These are phyloP conservation scores for Oxytorus armatus DNA, from an alignment of 2,888 invertebrate species.

Conservation along the genomic window DNA sequence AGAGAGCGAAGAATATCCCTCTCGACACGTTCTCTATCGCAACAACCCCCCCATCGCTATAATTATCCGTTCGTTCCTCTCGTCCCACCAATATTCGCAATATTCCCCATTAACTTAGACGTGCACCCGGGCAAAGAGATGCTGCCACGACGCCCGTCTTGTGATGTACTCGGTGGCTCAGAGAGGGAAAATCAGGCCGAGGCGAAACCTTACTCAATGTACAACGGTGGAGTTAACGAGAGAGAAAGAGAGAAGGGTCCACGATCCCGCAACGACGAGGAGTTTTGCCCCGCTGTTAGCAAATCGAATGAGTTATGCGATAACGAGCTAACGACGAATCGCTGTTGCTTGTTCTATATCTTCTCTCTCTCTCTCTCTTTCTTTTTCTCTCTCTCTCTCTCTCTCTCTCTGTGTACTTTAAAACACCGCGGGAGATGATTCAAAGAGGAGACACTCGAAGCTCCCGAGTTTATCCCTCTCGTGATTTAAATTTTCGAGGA, in stretches of 20 bases:
- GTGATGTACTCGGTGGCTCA: neutral
- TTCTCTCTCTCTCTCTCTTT: constrained; percentile 30
- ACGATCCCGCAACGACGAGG: constrained; percentile 59
- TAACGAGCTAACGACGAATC: constrained; percentile 77
- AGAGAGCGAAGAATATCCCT: constrained; percentile 33
- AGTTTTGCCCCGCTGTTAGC: constrained; percentile 60
- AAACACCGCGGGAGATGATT: constrained; percentile 54
- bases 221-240: constrained; percentile 6
- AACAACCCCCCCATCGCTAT: constrained; percentile 64
- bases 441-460: constrained; percentile 43
- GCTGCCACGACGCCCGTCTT: constrained; percentile 40
- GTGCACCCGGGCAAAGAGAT: constrained; percentile 71
- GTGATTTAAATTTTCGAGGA: constrained; percentile 50
- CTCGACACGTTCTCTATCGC: constrained; percentile 56
- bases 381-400: constrained; percentile 23
- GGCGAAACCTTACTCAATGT: constrained; percentile 62
- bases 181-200: constrained; percentile 50
- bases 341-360: constrained; percentile 59
- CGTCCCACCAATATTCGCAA: constrained; percentile 78
- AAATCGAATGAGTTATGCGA: constrained; percentile 77
- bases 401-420: constrained; percentile 48
- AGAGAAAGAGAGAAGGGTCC: constrained; percentile 23
- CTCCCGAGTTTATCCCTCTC: constrained; percentile 27
- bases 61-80: constrained; percentile 76
- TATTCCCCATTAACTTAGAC: constrained; percentile 76